phyloP scores from a whole-genome alignment of 2,113 vertebrate genomes.

The Orcinus orca region DNA sequence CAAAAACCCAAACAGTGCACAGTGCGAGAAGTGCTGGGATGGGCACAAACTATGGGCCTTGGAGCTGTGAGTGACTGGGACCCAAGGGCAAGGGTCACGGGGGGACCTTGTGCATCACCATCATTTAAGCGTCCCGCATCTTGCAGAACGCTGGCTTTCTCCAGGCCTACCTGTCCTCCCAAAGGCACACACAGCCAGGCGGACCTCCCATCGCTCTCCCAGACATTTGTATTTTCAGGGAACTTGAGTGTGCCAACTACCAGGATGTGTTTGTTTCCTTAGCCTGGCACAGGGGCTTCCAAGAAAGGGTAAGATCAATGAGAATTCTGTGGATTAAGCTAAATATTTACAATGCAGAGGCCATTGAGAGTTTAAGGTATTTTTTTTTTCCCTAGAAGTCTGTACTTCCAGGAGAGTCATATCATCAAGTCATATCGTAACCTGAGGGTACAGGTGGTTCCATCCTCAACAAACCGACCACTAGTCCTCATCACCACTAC shows the following conservation, averaged over 20 bases:
- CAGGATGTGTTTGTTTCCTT: not conserved
- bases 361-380: not conserved
- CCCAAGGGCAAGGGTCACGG: not conserved
- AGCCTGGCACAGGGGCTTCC: not conserved
- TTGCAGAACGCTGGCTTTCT: not conserved
- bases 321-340: not conserved
- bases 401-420: not conserved
- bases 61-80: not conserved
- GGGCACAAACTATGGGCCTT: not conserved
- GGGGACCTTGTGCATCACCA: not conserved
- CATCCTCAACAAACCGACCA: not conserved
- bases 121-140: not conserved
- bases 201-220: not conserved
- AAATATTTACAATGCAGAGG: not conserved
- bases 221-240: not conserved
- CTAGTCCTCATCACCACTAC: not conserved
- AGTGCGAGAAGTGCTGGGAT: not conserved
- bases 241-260: not conserved
- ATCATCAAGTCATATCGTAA: not conserved
- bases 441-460: not conserved
- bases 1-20: not conserved
- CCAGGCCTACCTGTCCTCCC: not conserved
- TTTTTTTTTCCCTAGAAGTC: not conserved
- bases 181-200: not conserved
- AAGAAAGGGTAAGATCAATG: not conserved